Evolutionary conservation across 2,797 vertebrate species (phyloP).

Genomic region (Morus bassanus): DNA sequence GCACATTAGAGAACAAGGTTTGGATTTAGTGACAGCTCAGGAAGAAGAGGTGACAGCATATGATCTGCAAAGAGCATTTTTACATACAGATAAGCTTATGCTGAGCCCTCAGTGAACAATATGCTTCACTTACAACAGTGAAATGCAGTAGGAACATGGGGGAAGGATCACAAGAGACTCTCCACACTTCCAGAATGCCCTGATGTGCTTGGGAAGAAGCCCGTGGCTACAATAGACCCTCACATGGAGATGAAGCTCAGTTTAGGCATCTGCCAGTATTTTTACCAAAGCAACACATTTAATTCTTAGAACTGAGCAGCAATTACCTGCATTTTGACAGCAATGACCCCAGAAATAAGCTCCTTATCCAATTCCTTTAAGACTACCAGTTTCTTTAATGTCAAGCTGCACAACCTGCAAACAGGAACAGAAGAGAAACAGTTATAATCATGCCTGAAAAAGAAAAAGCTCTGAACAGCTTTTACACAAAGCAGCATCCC

Average conservation of each 20-base stretch:
- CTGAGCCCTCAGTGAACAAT: not conserved
- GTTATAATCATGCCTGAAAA: slow-evolving; percentile 9
- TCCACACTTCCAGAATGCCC: not conserved
- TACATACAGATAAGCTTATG: not conserved
- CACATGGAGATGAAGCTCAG: not conserved
- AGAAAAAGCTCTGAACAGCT: not conserved
- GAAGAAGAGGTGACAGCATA: not conserved
- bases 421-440: slow-evolving; percentile 33
- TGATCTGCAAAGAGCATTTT: not conserved
- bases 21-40: not conserved
- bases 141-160: not conserved
- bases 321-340: slow-evolving; percentile 95
- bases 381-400: slow-evolving; percentile 95
- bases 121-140: not conserved
- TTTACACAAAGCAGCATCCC: not conserved
- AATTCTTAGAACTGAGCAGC: not conserved
- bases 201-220: not conserved
- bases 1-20: not conserved
- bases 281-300: not conserved
- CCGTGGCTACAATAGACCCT: not conserved
- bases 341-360: slow-evolving; percentile 94
- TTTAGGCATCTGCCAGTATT: not conserved
- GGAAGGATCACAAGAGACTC: not conserved
- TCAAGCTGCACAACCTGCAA: slow-evolving; percentile 92
- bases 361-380: slow-evolving; percentile 95